Conservation (phyloP, 1,140 invertebrate species). For the Drosophila tristis region DNA sequence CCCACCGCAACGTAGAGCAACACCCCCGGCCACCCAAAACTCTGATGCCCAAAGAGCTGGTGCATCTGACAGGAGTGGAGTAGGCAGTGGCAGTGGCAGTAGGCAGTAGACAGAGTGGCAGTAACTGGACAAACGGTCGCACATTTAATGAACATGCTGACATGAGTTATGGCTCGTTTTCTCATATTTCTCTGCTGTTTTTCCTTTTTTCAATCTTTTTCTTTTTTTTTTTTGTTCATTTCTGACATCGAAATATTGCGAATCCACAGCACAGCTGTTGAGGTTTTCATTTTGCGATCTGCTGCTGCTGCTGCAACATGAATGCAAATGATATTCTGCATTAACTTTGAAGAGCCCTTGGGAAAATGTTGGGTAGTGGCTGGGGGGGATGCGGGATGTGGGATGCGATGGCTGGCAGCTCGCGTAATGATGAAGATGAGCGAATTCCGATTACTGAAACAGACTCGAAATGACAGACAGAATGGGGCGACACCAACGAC, state of each 20-base stretch:
- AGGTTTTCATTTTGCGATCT: slow-evolving; percentile 35
- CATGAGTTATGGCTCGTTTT: slow-evolving; percentile 67
- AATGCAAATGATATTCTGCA: slow-evolving; percentile 71
- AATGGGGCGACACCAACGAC: slow-evolving; percentile 10
- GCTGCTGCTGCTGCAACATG: slow-evolving; percentile 6
- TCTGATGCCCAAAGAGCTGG: slow-evolving; percentile 25
- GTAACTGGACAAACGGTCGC: slow-evolving; percentile 46
- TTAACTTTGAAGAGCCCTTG: slow-evolving; percentile 56
- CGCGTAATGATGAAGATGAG: slow-evolving; percentile 43
- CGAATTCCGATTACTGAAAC: slow-evolving; percentile 53
- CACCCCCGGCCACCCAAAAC: slow-evolving; percentile 1
- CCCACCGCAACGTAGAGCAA: not conserved
- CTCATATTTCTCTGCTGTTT: slow-evolving; percentile 14
- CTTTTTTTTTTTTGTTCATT: slow-evolving; percentile 31
- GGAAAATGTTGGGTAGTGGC: no score
- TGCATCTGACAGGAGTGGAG: slow-evolving; percentile 27
- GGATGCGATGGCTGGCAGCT: no score
- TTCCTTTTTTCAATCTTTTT: not conserved
- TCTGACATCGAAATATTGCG: slow-evolving; percentile 68
- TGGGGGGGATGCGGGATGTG: no score
- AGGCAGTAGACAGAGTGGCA: slow-evolving; percentile 23
- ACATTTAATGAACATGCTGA: slow-evolving; percentile 76
- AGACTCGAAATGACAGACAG: slow-evolving; percentile 14
- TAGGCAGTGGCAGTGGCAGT: slow-evolving; percentile 1
- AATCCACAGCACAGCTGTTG: slow-evolving; percentile 67